Evolutionary conservation across 2,797 vertebrate genomes (phyloP), one percentile per base, ranked within the genome.

Genomic region (Hoplostethus mediterraneus): DNA sequence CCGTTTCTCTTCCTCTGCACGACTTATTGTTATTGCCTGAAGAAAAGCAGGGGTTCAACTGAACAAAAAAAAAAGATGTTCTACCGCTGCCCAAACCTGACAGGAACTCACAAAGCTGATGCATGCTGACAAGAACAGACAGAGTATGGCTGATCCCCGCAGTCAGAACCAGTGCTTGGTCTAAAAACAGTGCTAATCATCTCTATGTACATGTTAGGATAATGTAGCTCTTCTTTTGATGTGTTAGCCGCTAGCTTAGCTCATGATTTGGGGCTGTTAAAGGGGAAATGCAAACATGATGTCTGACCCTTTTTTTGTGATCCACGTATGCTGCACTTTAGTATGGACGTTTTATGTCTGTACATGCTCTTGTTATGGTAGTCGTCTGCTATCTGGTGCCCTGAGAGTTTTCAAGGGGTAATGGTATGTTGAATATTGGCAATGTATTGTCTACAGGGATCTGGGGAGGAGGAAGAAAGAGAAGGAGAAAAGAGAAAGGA

Each of bases 401-500:
- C 72, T 73, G 48, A 48, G 67, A 70, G 57, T 68, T 77, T 77
- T 77, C 76, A 70, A 71, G 71, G 73, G 77, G 66, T 69, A 59
- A 51, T 42, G 62, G 65, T 70, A 76, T 79, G 83, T 81, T 77
- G 67, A 69, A 44, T 81, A 82, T 85, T 74, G 83, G 84, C 74
- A 62, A 75, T 38, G 52, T 52, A 3, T 17, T 48, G 79, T 85
- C 83, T 59, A n/a, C 62, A 44, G 85, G 77, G 88, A 87, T 68
- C 57, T 16, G 63, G 67, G 6, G 6, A 12, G 60, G 28, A 71
- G 40, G 21, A 38, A 56, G 51, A 63, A 83, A 57, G 84, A 67
- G 74, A 77, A 77, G 74, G 60, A 77, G 74, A 67, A 80, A 84
- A 84, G 45, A 73, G 79, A 75, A 36, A 84, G 72, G 73, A 86